These are phyloP conservation scores for Erpobdella octoculata DNA, from an alignment of 2,888 invertebrate genomes.

Conservation along the genomic window DNA sequence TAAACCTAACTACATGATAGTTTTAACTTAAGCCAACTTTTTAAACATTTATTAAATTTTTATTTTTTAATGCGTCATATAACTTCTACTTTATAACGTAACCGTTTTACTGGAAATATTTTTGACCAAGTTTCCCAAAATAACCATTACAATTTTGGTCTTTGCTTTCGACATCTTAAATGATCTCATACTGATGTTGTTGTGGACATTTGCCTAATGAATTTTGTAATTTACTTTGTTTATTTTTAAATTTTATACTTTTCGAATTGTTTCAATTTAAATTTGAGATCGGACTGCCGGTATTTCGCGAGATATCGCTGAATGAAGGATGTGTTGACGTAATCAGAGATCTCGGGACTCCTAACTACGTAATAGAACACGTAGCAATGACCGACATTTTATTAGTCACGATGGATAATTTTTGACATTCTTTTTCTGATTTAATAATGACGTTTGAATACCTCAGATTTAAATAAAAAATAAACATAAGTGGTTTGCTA, in stretches of 20 bases:
- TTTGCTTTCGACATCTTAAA: constrained; percentile 19
- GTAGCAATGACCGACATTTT: constrained; percentile 10
- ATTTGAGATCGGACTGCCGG: not conserved
- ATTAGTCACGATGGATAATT: constrained; percentile 1
- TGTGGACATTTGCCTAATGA: constrained; percentile 1
- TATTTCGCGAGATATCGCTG: not conserved
- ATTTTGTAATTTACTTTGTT: not conserved
- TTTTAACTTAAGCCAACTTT: too few species aligned
- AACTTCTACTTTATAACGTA: not conserved
- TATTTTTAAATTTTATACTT: not conserved
- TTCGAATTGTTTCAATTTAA: not conserved
- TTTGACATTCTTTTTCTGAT: constrained; percentile 1
- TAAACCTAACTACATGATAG: too few species aligned
- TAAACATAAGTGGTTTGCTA: too few species aligned
- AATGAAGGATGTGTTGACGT: constrained; percentile 12
- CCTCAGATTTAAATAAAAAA: too few species aligned
- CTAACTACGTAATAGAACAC: constrained; percentile 9
- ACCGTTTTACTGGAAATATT: constrained; percentile 7
- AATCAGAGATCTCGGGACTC: constrained; percentile 3
- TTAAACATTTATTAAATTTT: too few species aligned
- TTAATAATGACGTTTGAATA: constrained; percentile 8
- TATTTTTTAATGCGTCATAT: too few species aligned
- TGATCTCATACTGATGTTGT: constrained; percentile 12
- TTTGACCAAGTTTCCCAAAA: constrained; percentile 3
- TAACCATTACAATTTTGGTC: constrained; percentile 11